These are phyloP conservation scores for Poecilia latipinna DNA, from an alignment of 2,113 vertebrate genomes.

Conservation along the genomic window DNA sequence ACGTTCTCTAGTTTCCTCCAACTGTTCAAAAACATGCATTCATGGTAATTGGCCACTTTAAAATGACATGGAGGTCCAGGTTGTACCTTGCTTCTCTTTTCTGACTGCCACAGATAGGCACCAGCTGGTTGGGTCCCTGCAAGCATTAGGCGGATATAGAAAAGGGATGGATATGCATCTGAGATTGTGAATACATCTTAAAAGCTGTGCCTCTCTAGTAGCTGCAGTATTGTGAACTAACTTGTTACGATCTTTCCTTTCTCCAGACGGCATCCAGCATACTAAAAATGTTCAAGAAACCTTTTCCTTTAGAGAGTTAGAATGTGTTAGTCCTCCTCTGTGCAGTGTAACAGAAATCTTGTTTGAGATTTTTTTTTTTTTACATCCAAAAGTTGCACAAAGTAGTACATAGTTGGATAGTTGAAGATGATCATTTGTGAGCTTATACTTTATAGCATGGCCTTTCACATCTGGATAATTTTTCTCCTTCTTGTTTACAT, in stretches of 20 bases:
- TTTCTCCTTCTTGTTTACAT: too few relatives aligned
- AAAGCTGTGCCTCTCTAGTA: too few relatives aligned
- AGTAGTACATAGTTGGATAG: too few relatives aligned
- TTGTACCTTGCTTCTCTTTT: neutral
- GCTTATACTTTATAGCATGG: too few relatives aligned
- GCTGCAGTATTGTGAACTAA: neutral
- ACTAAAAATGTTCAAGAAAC: neutral
- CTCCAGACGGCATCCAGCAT: neutral
- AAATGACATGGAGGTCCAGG: neutral
- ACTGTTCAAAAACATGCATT: neutral
- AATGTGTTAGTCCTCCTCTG: neutral
- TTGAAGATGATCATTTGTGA: too few relatives aligned
- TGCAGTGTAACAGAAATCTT: neutral
- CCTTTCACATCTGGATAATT: too few relatives aligned
- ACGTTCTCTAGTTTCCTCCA: neutral
- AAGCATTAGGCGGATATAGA: neutral
- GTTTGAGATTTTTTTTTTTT: conserved; percentile 12
- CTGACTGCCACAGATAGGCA: neutral
- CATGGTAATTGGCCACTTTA: neutral
- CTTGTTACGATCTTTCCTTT: neutral
- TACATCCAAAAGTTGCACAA: too few relatives aligned
- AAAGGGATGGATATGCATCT: neutral
- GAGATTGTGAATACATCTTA: neutral
- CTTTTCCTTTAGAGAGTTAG: neutral
- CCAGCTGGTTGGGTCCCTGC: neutral